A percentile compares a stretch with the other conserved stretches of the same genome.
Conservation (phyloP, 1,140 invertebrate species). For the Lethrus apterus region DNA sequence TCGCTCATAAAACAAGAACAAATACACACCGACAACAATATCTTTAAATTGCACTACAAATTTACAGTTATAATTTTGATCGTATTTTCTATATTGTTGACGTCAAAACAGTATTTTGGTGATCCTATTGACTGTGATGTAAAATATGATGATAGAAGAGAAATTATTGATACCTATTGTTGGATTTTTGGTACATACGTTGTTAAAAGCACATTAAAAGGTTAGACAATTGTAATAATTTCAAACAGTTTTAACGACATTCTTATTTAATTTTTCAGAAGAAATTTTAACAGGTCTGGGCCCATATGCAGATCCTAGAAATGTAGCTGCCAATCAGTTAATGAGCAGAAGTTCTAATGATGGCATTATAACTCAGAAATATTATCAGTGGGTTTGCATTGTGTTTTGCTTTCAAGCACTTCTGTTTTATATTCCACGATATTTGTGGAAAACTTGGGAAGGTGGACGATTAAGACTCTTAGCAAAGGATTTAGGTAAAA, state of each 20-base stretch:
- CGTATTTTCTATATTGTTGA: slow-evolving; percentile 57
- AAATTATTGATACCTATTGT: slow-evolving; percentile 65
- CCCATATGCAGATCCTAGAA: slow-evolving; percentile 3
- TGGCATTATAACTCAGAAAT: slow-evolving; percentile 61
- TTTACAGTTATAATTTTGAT: slow-evolving; percentile 57
- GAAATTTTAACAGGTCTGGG: slow-evolving; percentile 16
- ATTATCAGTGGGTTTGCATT: slow-evolving; percentile 87
- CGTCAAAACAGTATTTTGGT: slow-evolving; percentile 65
- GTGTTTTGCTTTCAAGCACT: slow-evolving; percentile 72
- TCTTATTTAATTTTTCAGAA: slow-evolving; percentile 14
- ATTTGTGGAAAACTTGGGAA: slow-evolving; percentile 72
- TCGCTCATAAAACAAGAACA: slow-evolving; percentile 50
- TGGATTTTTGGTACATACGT: slow-evolving; percentile 74
- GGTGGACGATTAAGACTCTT: slow-evolving; percentile 51
- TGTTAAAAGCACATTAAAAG: slow-evolving; percentile 42
- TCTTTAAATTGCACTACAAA: slow-evolving; percentile 62
- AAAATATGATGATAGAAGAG: slow-evolving; percentile 41
- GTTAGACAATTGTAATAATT: slow-evolving; percentile 32
- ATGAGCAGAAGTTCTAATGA: slow-evolving; percentile 35
- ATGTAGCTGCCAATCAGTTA: neutral
- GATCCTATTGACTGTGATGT: slow-evolving; percentile 60
- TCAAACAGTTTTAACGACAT: neutral
- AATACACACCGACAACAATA: slow-evolving; percentile 56
- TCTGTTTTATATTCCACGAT: slow-evolving; percentile 65
- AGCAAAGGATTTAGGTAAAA: slow-evolving; percentile 43